Percentiles rank a stretch among this genome's conserved stretches.
Evolutionary conservation across 2,888 invertebrate genomes (phyloP).

Genomic region (Heteromyza rotundicornis): DNA sequence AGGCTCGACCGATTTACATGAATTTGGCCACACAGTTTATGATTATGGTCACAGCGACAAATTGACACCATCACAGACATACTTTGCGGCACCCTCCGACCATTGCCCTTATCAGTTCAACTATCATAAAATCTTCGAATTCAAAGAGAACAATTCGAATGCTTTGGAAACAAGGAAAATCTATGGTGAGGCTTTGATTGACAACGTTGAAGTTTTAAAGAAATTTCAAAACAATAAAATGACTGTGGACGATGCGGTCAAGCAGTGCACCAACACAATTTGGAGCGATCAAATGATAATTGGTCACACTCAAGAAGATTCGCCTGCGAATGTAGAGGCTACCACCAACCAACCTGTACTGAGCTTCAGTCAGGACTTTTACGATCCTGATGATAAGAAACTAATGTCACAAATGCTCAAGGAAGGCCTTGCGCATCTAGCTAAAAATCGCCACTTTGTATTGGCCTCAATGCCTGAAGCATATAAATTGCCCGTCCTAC

Average conservation of each 20-base stretch:
- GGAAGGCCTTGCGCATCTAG: conserved; percentile 40
- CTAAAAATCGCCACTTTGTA: conserved; percentile 48
- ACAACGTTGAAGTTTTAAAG: conserved; percentile 32
- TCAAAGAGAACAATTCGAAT: conserved; percentile 10
- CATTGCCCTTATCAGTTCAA: conserved; percentile 36
- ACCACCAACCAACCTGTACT: conserved; percentile 7
- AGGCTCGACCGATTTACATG: neutral
- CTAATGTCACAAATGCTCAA: conserved; percentile 46
- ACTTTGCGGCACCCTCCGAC: conserved; percentile 27
- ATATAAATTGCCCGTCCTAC: conserved; percentile 44
- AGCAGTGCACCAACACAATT: conserved; percentile 27
- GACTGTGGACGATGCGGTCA: conserved; percentile 27
- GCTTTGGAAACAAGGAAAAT: conserved; percentile 19
- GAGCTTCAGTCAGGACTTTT: conserved; percentile 26
- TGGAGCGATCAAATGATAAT: conserved; percentile 32
- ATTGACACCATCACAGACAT: conserved; percentile 25
- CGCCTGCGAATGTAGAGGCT: neutral
- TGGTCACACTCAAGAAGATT: no score
- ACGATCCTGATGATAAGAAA: conserved; percentile 41
- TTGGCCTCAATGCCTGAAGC: conserved; percentile 51
- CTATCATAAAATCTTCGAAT: conserved; percentile 40
- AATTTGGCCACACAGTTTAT: neutral
- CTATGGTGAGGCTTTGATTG: conserved; percentile 29
- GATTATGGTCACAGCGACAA: conserved; percentile 27
- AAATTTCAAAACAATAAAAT: conserved; percentile 20